Evolutionary conservation across 2,113 vertebrate genomes (phyloP).

Genomic region (Chinchilla lanigera): DNA sequence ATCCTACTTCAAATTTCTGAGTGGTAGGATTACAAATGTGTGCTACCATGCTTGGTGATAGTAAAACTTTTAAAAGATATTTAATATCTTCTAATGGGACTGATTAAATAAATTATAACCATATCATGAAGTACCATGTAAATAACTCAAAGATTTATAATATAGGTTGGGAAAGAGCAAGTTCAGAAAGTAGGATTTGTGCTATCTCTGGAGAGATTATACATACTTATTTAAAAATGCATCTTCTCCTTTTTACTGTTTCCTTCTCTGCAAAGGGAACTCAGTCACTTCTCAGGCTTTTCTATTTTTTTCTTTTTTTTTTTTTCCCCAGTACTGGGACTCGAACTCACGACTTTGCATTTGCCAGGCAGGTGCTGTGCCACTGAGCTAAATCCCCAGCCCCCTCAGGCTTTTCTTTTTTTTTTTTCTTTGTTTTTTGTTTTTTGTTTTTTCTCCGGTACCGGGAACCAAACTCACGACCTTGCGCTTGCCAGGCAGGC

Average conservation of each 20-base stretch:
- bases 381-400: no score
- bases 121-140: neutral
- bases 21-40: neutral
- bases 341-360: no score
- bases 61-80: neutral
- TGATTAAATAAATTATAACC: slow-evolving; percentile 47
- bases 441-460: no score
- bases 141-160: neutral
- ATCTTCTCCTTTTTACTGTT: neutral
- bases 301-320: no score
- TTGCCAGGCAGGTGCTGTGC: no score
- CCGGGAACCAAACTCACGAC: no score
- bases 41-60: neutral
- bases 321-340: no score
- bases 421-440: no score
- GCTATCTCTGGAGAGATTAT: neutral
- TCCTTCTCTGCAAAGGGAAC: neutral
- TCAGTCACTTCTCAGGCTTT: neutral
- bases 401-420: no score
- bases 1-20: neutral
- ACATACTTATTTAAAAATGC: neutral
- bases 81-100: neutral
- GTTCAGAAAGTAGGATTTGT: neutral
- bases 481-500: no score
- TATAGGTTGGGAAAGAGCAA: neutral